These are phyloP conservation scores for Bugulina stolonifera DNA, from an alignment of 2,888 invertebrate species.

Conservation along the genomic window DNA sequence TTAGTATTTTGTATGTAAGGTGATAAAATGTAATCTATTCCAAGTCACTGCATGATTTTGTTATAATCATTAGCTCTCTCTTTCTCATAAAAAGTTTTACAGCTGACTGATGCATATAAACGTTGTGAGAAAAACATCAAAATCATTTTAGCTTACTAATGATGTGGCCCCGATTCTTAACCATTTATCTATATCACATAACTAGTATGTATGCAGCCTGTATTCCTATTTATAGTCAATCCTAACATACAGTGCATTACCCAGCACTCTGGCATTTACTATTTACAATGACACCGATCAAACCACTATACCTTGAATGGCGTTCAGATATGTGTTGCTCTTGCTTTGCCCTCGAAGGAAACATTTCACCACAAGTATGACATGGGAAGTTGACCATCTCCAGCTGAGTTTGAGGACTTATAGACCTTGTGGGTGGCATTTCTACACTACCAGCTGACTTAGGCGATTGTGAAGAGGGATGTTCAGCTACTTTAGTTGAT, in stretches of 20 bases:
- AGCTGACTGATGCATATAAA: not conserved
- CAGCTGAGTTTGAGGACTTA: not conserved
- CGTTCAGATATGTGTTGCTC: conserved; percentile 24
- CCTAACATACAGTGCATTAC: too few species aligned
- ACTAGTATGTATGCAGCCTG: too few species aligned
- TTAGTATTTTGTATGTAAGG: conserved; percentile 22
- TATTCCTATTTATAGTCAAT: too few species aligned
- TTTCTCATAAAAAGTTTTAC: conserved; percentile 25
- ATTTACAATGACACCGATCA: too few species aligned
- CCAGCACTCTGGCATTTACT: too few species aligned
- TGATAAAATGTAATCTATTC: conserved; percentile 26
- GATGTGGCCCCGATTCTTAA: not conserved
- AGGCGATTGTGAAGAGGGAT: not conserved
- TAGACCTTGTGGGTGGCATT: not conserved
- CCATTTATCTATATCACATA: too few species aligned
- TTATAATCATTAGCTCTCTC: conserved; percentile 22
- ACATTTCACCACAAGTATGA: conserved; percentile 17
- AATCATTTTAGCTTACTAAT: conserved; percentile 18
- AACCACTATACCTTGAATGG: conserved; percentile 16
- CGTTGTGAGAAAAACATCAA: conserved; percentile 16
- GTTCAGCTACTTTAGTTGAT: not conserved
- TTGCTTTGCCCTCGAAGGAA: not conserved
- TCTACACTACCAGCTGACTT: not conserved
- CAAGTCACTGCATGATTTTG: conserved; percentile 25
- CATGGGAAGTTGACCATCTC: conserved; percentile 21